A percentile compares a stretch with the other conserved stretches of the same genome.
Conservation (phyloP, 2,888 invertebrate genomes). For the Ormyrus rosae region DNA sequence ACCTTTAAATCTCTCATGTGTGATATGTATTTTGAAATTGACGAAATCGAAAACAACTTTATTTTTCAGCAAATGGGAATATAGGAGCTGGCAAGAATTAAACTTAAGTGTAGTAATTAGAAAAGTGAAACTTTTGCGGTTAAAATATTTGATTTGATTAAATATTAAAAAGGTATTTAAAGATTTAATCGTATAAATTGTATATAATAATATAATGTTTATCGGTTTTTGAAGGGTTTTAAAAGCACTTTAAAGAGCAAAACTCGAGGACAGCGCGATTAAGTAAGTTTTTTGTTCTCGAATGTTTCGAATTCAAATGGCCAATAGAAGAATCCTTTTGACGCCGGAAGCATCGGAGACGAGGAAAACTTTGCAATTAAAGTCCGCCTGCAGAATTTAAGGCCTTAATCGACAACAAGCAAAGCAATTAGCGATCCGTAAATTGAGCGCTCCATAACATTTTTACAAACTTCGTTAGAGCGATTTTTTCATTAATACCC, state of each 20-base stretch:
- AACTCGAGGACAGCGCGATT: neutral
- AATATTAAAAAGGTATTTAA: too few relatives aligned
- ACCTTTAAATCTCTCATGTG: constrained; percentile 12
- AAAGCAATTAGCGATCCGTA: constrained; percentile 69
- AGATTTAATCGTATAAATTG: too few relatives aligned
- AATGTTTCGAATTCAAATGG: constrained; percentile 51
- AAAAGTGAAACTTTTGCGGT: too few relatives aligned
- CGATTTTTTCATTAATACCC: constrained; percentile 44
- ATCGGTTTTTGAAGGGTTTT: neutral
- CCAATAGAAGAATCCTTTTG: constrained; percentile 44
- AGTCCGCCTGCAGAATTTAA: constrained; percentile 57
- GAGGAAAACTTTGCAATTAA: constrained; percentile 71
- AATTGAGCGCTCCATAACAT: constrained; percentile 73
- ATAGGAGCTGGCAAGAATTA: too few relatives aligned
- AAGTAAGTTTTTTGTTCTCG: constrained; percentile 41
- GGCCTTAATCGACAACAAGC: constrained; percentile 60
- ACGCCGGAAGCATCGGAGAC: constrained; percentile 38
- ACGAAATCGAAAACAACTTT: neutral
- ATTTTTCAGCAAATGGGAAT: neutral
- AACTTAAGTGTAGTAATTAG: too few relatives aligned
- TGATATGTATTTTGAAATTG: neutral
- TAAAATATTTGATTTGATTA: too few relatives aligned
- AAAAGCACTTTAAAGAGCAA: constrained; percentile 8
- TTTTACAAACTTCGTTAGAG: constrained; percentile 68
- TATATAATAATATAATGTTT: neutral